Percentiles rank a stretch among this genome's conserved stretches.
Conservation (phyloP, 2,797 vertebrate species). For the Meda fulgida region DNA sequence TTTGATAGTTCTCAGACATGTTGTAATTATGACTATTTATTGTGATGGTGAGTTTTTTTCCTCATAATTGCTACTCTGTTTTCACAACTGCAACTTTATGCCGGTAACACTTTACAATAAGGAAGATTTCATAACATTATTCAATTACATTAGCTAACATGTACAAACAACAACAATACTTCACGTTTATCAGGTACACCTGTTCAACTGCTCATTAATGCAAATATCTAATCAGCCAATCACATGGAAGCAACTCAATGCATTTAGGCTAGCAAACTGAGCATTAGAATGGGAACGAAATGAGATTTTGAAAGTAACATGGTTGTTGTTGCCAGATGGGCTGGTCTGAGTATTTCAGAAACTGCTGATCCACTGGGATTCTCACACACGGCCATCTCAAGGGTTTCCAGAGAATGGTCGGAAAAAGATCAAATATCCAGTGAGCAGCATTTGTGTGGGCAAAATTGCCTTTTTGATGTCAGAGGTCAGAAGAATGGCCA, state of each 20-base stretch:
- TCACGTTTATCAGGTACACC: not conserved
- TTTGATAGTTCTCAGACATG: not conserved
- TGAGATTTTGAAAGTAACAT: not conserved
- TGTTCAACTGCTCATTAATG: not conserved
- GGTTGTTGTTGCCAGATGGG: not conserved
- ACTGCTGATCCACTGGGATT: not conserved
- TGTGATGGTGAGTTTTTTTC: not conserved
- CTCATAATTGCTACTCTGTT: not conserved
- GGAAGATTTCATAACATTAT: not conserved
- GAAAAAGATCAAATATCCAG: not conserved
- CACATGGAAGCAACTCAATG: not conserved
- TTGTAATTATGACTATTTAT: not conserved
- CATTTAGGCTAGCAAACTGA: not conserved
- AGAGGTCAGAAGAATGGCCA: conserved; percentile 51
- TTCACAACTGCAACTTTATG: not conserved
- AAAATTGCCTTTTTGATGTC: conserved; percentile 56
- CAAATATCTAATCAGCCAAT: not conserved
- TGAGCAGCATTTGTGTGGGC: conserved; percentile 43
- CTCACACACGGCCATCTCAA: not conserved
- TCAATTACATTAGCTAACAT: not conserved
- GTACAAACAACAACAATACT: not conserved
- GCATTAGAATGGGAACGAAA: not conserved
- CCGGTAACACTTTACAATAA: not conserved
- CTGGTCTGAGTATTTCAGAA: not conserved
- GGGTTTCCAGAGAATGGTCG: not conserved